phyloP scores from a whole-genome alignment of 1,140 invertebrate genomes.

The Druon quercuslanigerum region DNA sequence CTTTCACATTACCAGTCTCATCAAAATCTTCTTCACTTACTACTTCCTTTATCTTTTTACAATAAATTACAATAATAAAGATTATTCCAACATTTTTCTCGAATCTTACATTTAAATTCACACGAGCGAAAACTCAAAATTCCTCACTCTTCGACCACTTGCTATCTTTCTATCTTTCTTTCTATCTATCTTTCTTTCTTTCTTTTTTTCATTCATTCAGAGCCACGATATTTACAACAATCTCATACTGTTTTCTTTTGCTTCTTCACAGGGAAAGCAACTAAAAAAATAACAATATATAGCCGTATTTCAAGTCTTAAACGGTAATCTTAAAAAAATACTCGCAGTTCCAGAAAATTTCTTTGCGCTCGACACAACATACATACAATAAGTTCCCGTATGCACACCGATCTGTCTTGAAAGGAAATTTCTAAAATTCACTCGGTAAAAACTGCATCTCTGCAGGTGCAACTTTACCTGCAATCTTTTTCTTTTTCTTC shows the following conservation, averaged over 20 bases:
- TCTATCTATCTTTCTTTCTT: too few relatives aligned
- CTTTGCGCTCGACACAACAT: conserved; percentile 17
- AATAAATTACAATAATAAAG: conserved; percentile 56
- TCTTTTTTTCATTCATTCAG: neutral
- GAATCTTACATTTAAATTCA: conserved; percentile 10
- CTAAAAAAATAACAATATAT: conserved; percentile 28
- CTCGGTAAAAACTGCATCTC: neutral
- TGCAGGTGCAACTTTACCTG: neutral
- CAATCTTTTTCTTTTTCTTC: neutral
- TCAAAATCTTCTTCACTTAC: conserved; percentile 32
- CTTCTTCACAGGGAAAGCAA: conserved; percentile 23
- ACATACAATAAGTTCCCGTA: neutral
- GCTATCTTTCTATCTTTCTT: too few relatives aligned
- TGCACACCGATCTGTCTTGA: conserved; percentile 7
- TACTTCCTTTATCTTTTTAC: conserved; percentile 36
- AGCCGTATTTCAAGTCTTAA: conserved; percentile 23
- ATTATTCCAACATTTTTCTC: conserved; percentile 4
- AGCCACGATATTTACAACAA: conserved; percentile 13
- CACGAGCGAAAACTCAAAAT: conserved; percentile 4
- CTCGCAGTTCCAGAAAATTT: conserved; percentile 26
- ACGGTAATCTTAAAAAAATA: conserved; percentile 27
- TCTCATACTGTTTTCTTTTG: conserved; percentile 11
- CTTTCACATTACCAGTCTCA: neutral
- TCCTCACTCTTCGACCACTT: neutral
- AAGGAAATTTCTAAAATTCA: too few relatives aligned